phyloP scores from a whole-genome alignment of 2,113 vertebrate species.

The Monopterus albus region DNA sequence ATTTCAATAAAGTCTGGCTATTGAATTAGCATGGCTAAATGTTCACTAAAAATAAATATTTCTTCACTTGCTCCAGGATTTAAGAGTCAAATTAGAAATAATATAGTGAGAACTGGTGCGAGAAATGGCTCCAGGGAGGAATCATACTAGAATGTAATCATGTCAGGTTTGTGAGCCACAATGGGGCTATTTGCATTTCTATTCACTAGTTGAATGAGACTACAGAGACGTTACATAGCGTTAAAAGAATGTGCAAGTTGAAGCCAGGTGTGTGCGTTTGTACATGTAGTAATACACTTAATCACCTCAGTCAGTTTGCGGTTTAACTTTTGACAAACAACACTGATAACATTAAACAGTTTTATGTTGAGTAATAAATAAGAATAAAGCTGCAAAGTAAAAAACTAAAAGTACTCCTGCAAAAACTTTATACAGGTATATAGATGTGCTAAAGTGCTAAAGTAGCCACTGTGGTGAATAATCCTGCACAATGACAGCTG shows the following conservation, averaged over 20 bases:
- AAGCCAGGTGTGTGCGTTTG: constrained; percentile 42
- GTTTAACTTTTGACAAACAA: constrained; percentile 50
- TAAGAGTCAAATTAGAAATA: constrained; percentile 68
- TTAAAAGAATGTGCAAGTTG: constrained; percentile 67
- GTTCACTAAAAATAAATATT: constrained; percentile 47
- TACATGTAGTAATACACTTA: constrained; percentile 40
- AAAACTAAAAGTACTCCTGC: constrained; percentile 10
- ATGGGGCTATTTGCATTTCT: constrained; percentile 62
- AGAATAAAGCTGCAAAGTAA: background rate
- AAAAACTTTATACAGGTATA: too few relatives aligned
- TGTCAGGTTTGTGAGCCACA: constrained; percentile 56
- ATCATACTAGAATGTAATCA: constrained; percentile 63
- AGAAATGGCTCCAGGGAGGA: constrained; percentile 60
- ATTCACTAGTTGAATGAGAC: constrained; percentile 54
- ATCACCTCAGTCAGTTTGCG: constrained; percentile 42
- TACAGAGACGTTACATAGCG: constrained; percentile 66
- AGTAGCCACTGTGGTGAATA: too few relatives aligned
- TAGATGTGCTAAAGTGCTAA: too few relatives aligned
- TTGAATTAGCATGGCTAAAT: constrained; percentile 60
- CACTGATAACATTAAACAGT: constrained; percentile 29
- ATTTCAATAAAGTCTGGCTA: constrained; percentile 52
- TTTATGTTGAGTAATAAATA: constrained; percentile 34
- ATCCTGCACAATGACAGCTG: too few relatives aligned
- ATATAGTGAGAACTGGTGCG: constrained; percentile 51
- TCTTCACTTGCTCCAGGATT: constrained; percentile 49